phyloP scores from a whole-genome alignment of 2,113 vertebrate species.

The Nothobranchius kuhntae region DNA sequence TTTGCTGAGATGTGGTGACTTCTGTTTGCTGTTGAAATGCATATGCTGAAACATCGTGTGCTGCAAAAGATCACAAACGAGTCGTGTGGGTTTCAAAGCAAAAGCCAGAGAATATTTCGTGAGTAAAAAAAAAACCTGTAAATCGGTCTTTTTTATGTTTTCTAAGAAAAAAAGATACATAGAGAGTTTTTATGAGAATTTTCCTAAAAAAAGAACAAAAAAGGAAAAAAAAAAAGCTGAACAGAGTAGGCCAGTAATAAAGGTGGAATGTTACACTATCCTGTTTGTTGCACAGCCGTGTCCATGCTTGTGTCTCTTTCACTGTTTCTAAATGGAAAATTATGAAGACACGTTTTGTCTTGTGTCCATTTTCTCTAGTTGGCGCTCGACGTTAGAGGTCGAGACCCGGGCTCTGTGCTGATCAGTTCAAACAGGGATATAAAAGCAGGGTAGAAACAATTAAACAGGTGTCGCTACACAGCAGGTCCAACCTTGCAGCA shows the following conservation, averaged over 20 bases:
- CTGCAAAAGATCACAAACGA: slow-evolving; percentile 64
- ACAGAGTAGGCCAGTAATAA: slow-evolving; percentile 78
- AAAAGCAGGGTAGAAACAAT: too few species aligned
- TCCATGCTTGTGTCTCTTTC: slow-evolving; percentile 58
- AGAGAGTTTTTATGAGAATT: slow-evolving; percentile 73
- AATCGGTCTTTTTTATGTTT: slow-evolving; percentile 79
- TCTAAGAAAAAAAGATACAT: slow-evolving; percentile 72
- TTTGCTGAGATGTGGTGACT: slow-evolving; percentile 59
- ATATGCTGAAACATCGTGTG: slow-evolving; percentile 72
- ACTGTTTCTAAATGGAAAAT: slow-evolving; percentile 48
- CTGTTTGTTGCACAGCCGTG: slow-evolving; percentile 66
- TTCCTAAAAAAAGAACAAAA: slow-evolving; percentile 70
- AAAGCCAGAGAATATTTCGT: slow-evolving; percentile 70
- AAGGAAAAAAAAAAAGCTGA: slow-evolving; percentile 55
- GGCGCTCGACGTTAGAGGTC: not conserved
- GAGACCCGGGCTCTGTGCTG: too few species aligned
- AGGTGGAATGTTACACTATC: slow-evolving; percentile 75
- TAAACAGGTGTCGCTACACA: too few species aligned
- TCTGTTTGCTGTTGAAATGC: slow-evolving; percentile 68
- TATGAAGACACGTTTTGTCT: slow-evolving; percentile 41
- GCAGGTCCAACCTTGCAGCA: too few species aligned
- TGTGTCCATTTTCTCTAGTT: slow-evolving; percentile 31
- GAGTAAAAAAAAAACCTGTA: slow-evolving; percentile 79
- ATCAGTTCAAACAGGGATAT: too few species aligned
- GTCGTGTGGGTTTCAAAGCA: slow-evolving; percentile 63